A percentile compares a stretch with the other conserved stretches of the same genome.
These are phyloP conservation scores for Cynaeus angustus DNA, from an alignment of 2,888 invertebrate species.

Conservation along the genomic window DNA sequence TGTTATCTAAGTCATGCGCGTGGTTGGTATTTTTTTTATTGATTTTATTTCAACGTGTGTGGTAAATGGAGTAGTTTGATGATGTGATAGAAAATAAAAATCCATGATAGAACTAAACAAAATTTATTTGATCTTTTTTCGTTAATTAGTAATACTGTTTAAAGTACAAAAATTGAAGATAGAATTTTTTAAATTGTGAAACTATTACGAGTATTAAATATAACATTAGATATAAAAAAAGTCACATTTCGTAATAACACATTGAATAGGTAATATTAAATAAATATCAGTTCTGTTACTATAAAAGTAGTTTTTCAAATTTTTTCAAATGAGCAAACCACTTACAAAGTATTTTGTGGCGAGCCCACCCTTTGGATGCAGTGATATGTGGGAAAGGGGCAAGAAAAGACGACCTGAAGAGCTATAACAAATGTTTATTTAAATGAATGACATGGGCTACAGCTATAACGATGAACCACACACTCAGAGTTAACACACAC, in stretches of 20 bases:
- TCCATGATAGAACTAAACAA: conserved; percentile 63
- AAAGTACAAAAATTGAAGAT: conserved; percentile 70
- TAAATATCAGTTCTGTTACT: conserved; percentile 65
- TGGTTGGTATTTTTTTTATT: conserved; percentile 7
- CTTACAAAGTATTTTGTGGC: conserved; percentile 60
- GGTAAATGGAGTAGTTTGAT: not conserved
- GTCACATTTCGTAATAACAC: conserved; percentile 61
- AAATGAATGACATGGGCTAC: conserved; percentile 70
- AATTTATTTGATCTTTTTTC: conserved; percentile 68
- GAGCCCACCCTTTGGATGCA: conserved; percentile 52
- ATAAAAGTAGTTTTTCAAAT: conserved; percentile 61
- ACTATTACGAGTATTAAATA: conserved; percentile 66
- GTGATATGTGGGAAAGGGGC: conserved; percentile 68
- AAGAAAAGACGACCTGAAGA: conserved; percentile 68
- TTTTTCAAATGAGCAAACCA: conserved; percentile 54
- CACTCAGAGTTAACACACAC: conserved; percentile 67
- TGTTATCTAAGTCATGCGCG: not conserved
- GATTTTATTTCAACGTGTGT: conserved; percentile 3
- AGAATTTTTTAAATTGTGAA: conserved; percentile 65
- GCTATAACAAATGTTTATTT: conserved; percentile 71
- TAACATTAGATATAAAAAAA: conserved; percentile 66
- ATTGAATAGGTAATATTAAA: conserved; percentile 61
- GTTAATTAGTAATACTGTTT: conserved; percentile 70
- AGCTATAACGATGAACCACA: conserved; percentile 68
- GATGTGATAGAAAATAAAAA: conserved; percentile 40